phyloP scores from a whole-genome alignment of 2,888 invertebrate genomes.

The Cantharis nigra region DNA sequence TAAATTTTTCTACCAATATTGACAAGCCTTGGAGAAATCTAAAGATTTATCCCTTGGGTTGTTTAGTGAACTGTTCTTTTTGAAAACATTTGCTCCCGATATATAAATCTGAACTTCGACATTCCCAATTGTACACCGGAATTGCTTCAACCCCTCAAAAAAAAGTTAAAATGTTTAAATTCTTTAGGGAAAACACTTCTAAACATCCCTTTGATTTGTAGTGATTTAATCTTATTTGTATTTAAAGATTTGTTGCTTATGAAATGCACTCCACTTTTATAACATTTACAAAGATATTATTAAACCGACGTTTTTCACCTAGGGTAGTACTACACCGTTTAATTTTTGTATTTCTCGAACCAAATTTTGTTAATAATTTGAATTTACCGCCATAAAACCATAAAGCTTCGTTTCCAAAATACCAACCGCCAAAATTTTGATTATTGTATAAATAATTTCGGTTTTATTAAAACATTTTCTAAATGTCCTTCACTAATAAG shows the following conservation, averaged over 20 bases:
- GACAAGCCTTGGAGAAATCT: slow-evolving; percentile 38
- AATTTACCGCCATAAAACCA: background rate
- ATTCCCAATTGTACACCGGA: slow-evolving; percentile 44
- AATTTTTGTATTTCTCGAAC: background rate
- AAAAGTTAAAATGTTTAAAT: slow-evolving; percentile 56
- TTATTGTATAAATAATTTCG: background rate
- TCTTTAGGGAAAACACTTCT: slow-evolving; percentile 49
- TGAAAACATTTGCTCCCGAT: slow-evolving; percentile 48
- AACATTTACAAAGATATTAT: background rate
- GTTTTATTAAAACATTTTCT: background rate
- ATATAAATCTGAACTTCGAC: slow-evolving; percentile 49
- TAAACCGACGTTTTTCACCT: background rate
- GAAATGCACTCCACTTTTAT: background rate
- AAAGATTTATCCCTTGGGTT: slow-evolving; percentile 41
- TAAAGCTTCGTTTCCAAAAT: too few species aligned
- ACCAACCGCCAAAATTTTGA: background rate
- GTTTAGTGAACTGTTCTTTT: slow-evolving; percentile 45
- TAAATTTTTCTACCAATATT: slow-evolving; percentile 45
- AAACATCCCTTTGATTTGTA: slow-evolving; percentile 35
- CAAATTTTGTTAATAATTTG: background rate
- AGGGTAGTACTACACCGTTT: background rate
- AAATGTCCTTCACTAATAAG: background rate
- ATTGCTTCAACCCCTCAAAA: slow-evolving; percentile 43
- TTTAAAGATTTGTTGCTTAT: background rate
- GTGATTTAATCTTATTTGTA: slow-evolving; percentile 38